Conservation (phyloP, 2,797 vertebrate genomes). For the Chiroxiphia lanceolata region DNA sequence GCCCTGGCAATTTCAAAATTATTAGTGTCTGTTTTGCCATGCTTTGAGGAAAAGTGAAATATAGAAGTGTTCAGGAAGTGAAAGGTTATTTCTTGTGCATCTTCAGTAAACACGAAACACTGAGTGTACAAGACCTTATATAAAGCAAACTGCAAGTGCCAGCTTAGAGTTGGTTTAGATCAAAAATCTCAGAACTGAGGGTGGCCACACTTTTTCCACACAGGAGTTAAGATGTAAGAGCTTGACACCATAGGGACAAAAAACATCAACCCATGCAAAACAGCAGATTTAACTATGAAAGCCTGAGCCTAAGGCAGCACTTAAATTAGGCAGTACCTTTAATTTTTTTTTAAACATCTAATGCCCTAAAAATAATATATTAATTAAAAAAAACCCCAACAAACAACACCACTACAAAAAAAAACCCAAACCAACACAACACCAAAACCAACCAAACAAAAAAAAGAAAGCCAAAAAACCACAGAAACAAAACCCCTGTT, state of each 20-base stretch:
- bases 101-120: not conserved
- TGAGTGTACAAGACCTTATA: not conserved
- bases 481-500: not conserved
- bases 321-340: not conserved
- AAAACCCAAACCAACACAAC: too few relatives aligned
- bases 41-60: slow-evolving; percentile 23
- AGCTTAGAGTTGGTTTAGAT: not conserved
- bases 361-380: not conserved
- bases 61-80: slow-evolving; percentile 17
- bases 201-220: not conserved
- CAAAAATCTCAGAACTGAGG: not conserved
- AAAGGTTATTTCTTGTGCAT: slow-evolving; percentile 40
- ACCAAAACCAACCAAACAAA: not conserved
- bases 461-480: too few relatives aligned
- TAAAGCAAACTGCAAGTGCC: not conserved
- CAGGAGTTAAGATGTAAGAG: not conserved
- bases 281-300: not conserved
- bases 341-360: not conserved
- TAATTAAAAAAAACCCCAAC: not conserved
- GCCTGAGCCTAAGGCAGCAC: not conserved
- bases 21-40: not conserved
- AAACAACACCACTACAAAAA: not conserved
- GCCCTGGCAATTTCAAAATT: slow-evolving; percentile 10
- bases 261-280: not conserved
- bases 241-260: not conserved